These are phyloP conservation scores for Sinhomidia bicolor DNA, from an alignment of 2,888 invertebrate species.

Conservation along the genomic window DNA sequence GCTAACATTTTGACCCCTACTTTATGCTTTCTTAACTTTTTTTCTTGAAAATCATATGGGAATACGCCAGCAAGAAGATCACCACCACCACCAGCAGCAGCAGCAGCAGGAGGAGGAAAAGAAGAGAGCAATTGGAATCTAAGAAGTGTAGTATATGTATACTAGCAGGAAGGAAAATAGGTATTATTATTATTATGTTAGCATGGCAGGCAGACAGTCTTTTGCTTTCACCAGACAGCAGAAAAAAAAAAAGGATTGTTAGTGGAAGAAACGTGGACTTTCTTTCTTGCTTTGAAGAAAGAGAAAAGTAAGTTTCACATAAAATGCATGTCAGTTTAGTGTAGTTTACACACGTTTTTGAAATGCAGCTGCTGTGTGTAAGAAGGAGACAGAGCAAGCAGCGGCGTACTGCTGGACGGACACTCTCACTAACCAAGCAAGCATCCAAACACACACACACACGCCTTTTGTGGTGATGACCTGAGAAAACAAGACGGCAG, in stretches of 20 bases:
- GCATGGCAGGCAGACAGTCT: background rate
- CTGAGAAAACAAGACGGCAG: conserved; percentile 24
- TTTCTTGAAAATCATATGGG: conserved; percentile 48
- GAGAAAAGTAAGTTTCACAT: background rate
- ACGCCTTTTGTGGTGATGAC: conserved; percentile 10
- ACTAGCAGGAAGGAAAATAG: no score
- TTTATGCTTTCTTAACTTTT: conserved; percentile 65
- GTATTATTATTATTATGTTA: no score
- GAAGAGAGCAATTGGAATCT: background rate
- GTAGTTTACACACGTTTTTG: background rate
- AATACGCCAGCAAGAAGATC: conserved; percentile 40
- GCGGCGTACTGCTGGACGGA: no score
- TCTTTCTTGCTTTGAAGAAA: background rate
- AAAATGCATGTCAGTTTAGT: conserved; percentile 31
- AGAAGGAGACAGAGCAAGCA: no score
- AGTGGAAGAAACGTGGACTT: background rate
- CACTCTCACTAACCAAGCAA: background rate
- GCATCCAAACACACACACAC: no score
- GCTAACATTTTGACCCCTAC: conserved; percentile 53
- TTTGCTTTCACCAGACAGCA: background rate
- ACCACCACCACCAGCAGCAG: no score
- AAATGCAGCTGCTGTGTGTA: conserved; percentile 26
- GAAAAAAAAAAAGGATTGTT: background rate
- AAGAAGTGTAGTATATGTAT: background rate
- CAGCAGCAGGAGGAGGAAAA: background rate